Conservation (phyloP, 2,113 vertebrate species). For the Muscicapa adusta region DNA sequence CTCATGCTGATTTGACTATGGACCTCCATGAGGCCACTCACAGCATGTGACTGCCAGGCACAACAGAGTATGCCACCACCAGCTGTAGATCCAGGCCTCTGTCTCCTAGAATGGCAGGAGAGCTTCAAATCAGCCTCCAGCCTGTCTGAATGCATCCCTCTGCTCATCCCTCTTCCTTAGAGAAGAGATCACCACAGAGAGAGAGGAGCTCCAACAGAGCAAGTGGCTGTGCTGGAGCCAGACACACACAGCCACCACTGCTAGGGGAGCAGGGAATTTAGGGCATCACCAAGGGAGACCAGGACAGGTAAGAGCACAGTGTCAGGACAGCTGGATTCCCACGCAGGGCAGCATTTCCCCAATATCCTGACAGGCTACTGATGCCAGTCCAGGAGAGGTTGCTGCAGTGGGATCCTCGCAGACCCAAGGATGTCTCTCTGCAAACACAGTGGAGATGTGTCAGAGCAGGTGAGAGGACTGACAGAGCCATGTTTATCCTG, state of each 20-base stretch:
- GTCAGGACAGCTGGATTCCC: background rate
- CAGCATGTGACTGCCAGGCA: background rate
- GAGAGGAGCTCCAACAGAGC: background rate
- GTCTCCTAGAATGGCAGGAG: background rate
- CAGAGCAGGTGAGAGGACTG: background rate
- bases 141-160: background rate
- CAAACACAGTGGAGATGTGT: background rate
- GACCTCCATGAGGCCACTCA: background rate
- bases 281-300: background rate
- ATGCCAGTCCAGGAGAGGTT: background rate
- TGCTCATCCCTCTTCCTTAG: background rate
- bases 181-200: background rate
- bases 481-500: background rate
- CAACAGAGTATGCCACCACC: background rate
- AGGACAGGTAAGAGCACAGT: background rate
- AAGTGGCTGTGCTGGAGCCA: background rate
- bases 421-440: background rate
- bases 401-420: background rate
- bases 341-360: background rate
- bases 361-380: background rate
- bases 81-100: background rate
- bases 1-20: background rate
- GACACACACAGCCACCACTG: background rate
- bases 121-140: background rate
- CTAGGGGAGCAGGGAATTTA: background rate